Evolutionary conservation across 2,113 vertebrate genomes (phyloP), one percentile per base, ranked within the genome.

Genomic region (Microtus oregoni): DNA sequence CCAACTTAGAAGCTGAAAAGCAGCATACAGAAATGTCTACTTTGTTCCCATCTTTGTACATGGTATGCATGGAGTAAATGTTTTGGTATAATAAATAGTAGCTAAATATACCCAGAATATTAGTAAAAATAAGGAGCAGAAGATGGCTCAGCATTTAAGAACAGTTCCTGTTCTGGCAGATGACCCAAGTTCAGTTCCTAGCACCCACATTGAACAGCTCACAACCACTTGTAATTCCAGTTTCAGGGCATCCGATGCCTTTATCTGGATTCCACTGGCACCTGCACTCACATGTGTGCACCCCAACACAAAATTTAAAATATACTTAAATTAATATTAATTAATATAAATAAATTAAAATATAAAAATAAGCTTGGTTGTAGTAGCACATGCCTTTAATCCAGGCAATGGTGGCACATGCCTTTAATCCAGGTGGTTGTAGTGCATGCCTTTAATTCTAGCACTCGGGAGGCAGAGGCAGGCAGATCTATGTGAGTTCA

Each of bases 31-130:
- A 87, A 87, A 67, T 78, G 11, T 41, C 22, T 78, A 61, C 68
- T n/a, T 75, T 67, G 41, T 68, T 58, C 2, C 20, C 19, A 93
- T 95, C 12, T 4, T 89, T 65, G 32, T 58, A 79, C 8, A 68
- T 86, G 58, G 38, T 72, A 94, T 61, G 47, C 87, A 70, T 41
- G 78, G 65, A 79, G 28, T 61, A 95, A 75, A 91, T 78, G 50
- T 85, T 94, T 50, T 78, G 95, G 47, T 83, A 5, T 26, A 77
- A 65, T 30, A 83, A 77, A 65, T 30, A 83, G n/a, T 73, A 32
- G 44, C 32, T 89, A 38, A 85, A 75, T 75, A 73, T 20, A 90
- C 8, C 10, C 22, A 93, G 70, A 82, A 52, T 28, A 77, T 30
- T 92, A 38, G 24, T 86, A 77, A 77, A 30, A 47, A 77, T 77